Evolutionary conservation across 2,888 invertebrate species (phyloP).

Genomic region (Sclerodermus sp.): DNA sequence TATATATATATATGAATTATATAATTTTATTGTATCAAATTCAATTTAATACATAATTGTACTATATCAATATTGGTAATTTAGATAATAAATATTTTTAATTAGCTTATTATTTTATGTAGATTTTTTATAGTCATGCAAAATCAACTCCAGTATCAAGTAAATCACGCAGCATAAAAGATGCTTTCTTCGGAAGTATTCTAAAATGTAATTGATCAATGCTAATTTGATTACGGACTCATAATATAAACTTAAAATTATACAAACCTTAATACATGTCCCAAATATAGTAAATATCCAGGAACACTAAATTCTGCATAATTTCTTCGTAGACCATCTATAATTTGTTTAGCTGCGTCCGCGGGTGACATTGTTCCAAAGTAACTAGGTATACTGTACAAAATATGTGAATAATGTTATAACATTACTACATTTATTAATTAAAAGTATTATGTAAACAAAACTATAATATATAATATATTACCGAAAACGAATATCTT

Average conservation of each 20-base stretch:
- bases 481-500: slow-evolving; percentile 64
- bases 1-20: too few species aligned
- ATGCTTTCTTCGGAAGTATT: slow-evolving; percentile 65
- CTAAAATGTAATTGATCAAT: slow-evolving; percentile 44
- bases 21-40: too few species aligned
- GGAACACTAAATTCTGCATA: slow-evolving; percentile 68
- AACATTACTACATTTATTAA: too few species aligned
- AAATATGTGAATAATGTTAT: slow-evolving; percentile 3
- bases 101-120: too few species aligned
- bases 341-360: slow-evolving; percentile 63
- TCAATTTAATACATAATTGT: too few species aligned
- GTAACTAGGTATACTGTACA: slow-evolving; percentile 65
- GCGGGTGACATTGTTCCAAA: slow-evolving; percentile 66
- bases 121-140: slow-evolving; percentile 52
- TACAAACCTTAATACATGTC: slow-evolving; percentile 60
- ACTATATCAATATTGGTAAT: too few species aligned
- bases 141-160: slow-evolving; percentile 69
- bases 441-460: background rate
- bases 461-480: slow-evolving; percentile 7
- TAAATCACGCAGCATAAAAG: slow-evolving; percentile 64
- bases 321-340: slow-evolving; percentile 67
- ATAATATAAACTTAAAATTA: background rate
- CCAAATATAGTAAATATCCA: slow-evolving; percentile 63
- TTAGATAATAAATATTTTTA: too few species aligned
- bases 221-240: background rate